Base-by-base conservation (phyloP, 2,888 invertebrate species). In the Melieria picta region DNA sequence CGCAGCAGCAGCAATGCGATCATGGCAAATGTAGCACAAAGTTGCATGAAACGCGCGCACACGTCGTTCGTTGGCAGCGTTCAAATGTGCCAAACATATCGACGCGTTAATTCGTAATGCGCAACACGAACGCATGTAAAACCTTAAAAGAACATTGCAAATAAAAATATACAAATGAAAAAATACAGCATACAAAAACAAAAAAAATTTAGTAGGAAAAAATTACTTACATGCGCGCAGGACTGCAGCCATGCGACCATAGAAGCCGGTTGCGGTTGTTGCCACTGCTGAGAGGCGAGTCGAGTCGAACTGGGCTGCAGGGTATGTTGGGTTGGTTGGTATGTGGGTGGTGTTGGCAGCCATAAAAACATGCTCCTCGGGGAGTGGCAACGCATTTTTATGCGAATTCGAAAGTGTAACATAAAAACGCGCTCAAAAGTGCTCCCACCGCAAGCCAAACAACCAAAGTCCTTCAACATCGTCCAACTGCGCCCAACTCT, bases 341-440 rank as follows among this genome's bases (percentile, higher is more conserved):
- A 9, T 50, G 50, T 50, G 30, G 30, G 13, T 7, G 5, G 6
- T 50, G 50, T 50, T 2, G 30, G 13, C 52, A 1, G 6, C 9
- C 11, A 52, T 9, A 52, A 11, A 52, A 11, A 52, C 52, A 7
- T 30, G 30, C 13, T 52, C 52, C 52, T 52, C 9, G 13, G 52
- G 52, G 52, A 52, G 13, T 6, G 52, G 13, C 52, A 52, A 52
- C 52, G 52, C 52, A 52, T 52, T 52, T 52, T 52, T 52, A 52
- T 52, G 52, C 9, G n/a, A 52, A 52, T 52, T 16, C 52, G n/a
- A 68, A 62, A 62, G 68, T 68, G 55, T 61, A n/a, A 30, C 46
- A 55, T 55, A 62, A 62, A 55, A 55, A 45, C 45, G 48, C 43
- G 50, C 46, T 13, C 47, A 30, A 57, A 45, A 55, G 9, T 48